A percentile compares a stretch with the other conserved stretches of the same genome.
These are phyloP conservation scores for Macrochelys suwanniensis DNA, from an alignment of 2,797 vertebrate species.

Conservation along the genomic window DNA sequence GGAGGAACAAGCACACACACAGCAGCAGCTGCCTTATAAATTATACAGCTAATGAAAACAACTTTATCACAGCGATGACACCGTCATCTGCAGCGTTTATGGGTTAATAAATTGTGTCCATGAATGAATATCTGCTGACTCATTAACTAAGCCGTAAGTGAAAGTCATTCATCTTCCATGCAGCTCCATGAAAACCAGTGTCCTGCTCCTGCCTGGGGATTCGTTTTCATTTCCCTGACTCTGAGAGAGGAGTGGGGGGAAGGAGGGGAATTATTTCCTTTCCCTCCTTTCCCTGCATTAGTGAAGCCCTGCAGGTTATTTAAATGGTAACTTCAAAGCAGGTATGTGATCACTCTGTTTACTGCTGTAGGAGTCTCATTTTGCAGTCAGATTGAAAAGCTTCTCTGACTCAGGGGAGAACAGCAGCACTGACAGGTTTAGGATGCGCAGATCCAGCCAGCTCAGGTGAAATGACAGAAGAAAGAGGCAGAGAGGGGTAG, in stretches of 20 bases:
- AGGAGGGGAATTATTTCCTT: constrained; percentile 52
- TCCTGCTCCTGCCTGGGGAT: constrained; percentile 41
- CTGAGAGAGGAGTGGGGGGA: not conserved
- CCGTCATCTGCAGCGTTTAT: constrained; percentile 53
- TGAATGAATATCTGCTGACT: constrained; percentile 69
- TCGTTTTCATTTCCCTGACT: constrained; percentile 52
- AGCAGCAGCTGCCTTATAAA: constrained; percentile 48
- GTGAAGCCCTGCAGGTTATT: constrained; percentile 73
- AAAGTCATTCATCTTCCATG: constrained; percentile 42
- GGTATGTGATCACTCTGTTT: constrained; percentile 49
- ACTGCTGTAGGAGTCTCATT: constrained; percentile 67
- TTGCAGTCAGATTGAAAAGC: constrained; percentile 67
- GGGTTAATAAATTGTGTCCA: constrained; percentile 66
- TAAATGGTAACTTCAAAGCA: constrained; percentile 77
- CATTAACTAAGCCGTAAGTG: constrained; percentile 44
- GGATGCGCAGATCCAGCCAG: not conserved
- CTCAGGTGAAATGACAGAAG: constrained; percentile 12
- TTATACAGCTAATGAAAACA: constrained; percentile 63
- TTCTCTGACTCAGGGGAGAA: constrained; percentile 62
- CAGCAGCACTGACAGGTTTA: constrained; percentile 49
- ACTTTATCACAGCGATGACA: constrained; percentile 47
- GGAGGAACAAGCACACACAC: not conserved
- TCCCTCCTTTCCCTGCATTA: constrained; percentile 34
- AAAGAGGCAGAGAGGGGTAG: not conserved
- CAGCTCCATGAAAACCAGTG: constrained; percentile 7